Conservation (phyloP, 37 sponge, comb jelly and placozoan species). For the Hexactinellida sp. region DNA sequence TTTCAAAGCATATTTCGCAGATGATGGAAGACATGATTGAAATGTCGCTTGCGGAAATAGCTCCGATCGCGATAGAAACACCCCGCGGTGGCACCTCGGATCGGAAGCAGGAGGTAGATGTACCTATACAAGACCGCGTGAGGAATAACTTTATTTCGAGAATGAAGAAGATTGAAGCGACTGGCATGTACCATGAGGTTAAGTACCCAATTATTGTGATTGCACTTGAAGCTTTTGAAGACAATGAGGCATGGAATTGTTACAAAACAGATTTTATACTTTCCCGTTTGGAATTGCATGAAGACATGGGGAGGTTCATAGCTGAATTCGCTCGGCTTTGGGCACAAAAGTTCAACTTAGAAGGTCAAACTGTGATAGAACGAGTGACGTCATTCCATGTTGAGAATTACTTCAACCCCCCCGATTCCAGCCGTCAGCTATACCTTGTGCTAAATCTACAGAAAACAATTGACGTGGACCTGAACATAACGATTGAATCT, state of each 20-base stretch:
- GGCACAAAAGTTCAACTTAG: background rate
- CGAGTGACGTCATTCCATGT: conserved; percentile 6
- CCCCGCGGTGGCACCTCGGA: background rate
- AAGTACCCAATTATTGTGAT: background rate
- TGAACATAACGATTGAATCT: conserved; percentile 2
- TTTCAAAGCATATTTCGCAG: background rate
- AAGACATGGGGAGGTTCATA: background rate
- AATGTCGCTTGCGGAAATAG: background rate
- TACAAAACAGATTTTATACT: conserved; percentile 2
- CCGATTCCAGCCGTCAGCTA: conserved; percentile 1
- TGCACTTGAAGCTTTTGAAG: background rate
- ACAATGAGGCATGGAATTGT: background rate
- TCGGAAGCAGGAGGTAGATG: background rate
- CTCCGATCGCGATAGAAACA: background rate
- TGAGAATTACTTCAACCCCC: background rate
- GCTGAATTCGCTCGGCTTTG: background rate
- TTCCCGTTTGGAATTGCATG: background rate
- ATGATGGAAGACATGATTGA: background rate
- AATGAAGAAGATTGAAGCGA: background rate
- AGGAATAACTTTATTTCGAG: background rate
- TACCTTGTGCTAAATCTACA: background rate
- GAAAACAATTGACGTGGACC: background rate
- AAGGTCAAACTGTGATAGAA: background rate
- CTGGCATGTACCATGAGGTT: background rate
- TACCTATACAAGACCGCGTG: background rate